phyloP scores from a whole-genome alignment of 2,888 invertebrate genomes.

The Physocephala rufipes region DNA sequence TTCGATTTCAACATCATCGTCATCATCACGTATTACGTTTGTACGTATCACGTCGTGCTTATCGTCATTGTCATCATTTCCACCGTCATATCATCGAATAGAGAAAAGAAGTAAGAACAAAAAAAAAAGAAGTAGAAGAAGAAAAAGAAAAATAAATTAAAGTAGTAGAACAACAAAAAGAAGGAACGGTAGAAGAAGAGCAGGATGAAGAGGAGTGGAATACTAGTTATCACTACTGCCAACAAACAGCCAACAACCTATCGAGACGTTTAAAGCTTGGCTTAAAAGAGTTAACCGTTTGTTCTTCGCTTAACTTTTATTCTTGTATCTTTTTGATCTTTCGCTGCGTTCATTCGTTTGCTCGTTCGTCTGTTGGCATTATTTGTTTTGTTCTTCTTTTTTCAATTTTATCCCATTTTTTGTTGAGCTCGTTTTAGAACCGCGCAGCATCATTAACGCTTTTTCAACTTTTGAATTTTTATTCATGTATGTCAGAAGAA shows the following conservation, averaged over 20 bases:
- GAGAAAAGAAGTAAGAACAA: too few relatives aligned
- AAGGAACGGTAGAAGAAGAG: neutral
- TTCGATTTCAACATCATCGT: too few relatives aligned
- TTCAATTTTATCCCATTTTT: neutral
- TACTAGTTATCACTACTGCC: too few relatives aligned
- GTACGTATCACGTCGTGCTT: neutral
- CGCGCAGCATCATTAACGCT: slow-evolving; percentile 35
- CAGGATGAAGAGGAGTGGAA: neutral
- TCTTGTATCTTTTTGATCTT: slow-evolving; percentile 19
- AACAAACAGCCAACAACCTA: neutral
- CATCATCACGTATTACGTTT: too few relatives aligned
- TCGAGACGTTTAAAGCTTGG: neutral
- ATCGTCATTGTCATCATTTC: neutral
- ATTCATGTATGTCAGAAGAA: too few relatives aligned
- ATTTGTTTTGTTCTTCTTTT: neutral
- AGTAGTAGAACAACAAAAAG: neutral
- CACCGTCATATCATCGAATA: neutral
- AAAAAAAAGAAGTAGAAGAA: too few relatives aligned
- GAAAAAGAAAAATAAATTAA: too few relatives aligned
- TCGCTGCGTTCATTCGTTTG: slow-evolving; percentile 7
- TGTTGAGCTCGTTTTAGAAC: neutral
- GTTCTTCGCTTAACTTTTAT: neutral
- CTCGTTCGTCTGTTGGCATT: slow-evolving; percentile 3
- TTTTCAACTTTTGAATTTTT: slow-evolving; percentile 28
- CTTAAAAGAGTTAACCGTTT: neutral